Base-by-base conservation (phyloP, 2,888 invertebrate genomes). In the Sphaerophoria taeniata region DNA sequence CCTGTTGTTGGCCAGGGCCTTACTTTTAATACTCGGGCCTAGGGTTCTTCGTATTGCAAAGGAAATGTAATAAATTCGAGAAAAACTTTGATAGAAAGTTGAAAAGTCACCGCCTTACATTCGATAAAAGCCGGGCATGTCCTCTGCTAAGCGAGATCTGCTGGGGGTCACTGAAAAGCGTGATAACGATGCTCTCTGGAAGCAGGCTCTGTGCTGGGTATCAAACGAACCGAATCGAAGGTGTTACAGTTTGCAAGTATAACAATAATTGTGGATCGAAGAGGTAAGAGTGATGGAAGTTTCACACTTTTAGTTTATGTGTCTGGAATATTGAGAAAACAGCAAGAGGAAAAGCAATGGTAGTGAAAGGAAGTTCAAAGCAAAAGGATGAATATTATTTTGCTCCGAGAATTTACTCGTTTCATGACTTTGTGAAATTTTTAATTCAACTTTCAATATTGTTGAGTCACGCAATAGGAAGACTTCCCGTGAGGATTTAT, bases 391-490 rank as follows among this genome's bases (percentile, higher is more conserved):
- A 14, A 67, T 24, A 67, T 80, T 72, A 76, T 58, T 12, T 39
- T 2, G 6, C 39, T 39, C 6, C 11, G 39, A 49, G 63, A 75
- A 76, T 71, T 56, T 71, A 51, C 58, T 58, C 56, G 24, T 45
- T 80, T 80, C 76, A 80, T 69, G 80, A 72, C 60, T 84, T 80
- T 72, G 75, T 80, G 69, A 80, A 80, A 63, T 72, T 80, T 75
- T 75, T 61, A 72, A 60, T 39, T 9, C 63, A 34, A 45, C 36
- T 12, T 12, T 36, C 12, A 67, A 49, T 36, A 51, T 39, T 36
- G 24, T 34, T 6, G 12, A 12, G 65, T 6, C 14, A 9, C 2
- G 43, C 16, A 24, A 7, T 0, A 9, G 24, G 16, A 36, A 34
- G 36, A 24, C 12, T 49, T 16, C 9, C n/a, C 7, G 6, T 51